Conservation (phyloP, 2,888 invertebrate species). For the Psococerastis gibbosa region DNA sequence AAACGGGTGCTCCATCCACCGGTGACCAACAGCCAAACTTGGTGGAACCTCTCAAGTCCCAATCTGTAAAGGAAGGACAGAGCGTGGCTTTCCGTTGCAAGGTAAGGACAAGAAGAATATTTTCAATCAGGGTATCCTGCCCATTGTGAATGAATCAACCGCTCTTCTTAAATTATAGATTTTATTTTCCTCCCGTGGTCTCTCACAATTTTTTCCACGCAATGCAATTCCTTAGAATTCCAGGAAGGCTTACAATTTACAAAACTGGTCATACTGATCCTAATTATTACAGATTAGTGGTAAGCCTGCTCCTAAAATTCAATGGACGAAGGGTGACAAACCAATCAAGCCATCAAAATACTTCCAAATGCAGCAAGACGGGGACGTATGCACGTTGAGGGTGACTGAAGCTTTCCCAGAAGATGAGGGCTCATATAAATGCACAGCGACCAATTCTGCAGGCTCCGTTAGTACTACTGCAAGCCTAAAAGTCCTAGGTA, state of each 20-base stretch:
- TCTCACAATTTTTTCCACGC: too few species aligned
- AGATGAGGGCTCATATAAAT: slow-evolving; percentile 95
- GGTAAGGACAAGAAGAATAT: too few species aligned
- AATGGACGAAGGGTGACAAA: slow-evolving; percentile 84
- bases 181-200: too few species aligned
- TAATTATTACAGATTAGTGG: too few species aligned
- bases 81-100: slow-evolving; percentile 79
- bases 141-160: too few species aligned
- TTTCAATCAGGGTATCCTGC: too few species aligned
- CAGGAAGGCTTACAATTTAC: too few species aligned
- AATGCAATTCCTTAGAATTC: too few species aligned
- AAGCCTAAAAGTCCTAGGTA: slow-evolving; percentile 51
- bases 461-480: slow-evolving; percentile 60
- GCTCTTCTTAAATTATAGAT: too few species aligned
- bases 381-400: slow-evolving; percentile 67
- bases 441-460: slow-evolving; percentile 67
- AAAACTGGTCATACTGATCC: too few species aligned
- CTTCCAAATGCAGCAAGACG: slow-evolving; percentile 88
- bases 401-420: slow-evolving; percentile 95
- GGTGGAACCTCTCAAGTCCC: slow-evolving; percentile 65
- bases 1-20: slow-evolving; percentile 36
- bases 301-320: slow-evolving; percentile 48
- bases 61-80: slow-evolving; percentile 79
- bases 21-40: slow-evolving; percentile 64
- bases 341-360: slow-evolving; percentile 90